Evolutionary conservation across 2,888 invertebrate genomes (phyloP).

Genomic region (Conus canariensis): DNA sequence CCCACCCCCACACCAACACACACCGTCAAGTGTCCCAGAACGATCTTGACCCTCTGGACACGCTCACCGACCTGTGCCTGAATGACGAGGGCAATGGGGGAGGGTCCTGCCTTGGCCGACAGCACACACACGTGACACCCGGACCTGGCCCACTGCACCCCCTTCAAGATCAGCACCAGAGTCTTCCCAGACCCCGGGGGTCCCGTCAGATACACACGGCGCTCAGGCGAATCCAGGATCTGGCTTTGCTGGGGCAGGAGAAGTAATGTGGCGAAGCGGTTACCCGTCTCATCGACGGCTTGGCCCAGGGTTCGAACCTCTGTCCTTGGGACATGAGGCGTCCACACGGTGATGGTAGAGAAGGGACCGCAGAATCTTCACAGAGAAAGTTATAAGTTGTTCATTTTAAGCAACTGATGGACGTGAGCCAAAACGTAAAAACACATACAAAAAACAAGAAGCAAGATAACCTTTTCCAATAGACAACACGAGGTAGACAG

Average conservation of each 20-base stretch:
- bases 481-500: too few species aligned
- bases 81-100: neutral
- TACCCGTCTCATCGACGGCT: neutral
- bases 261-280: neutral
- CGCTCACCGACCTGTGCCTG: neutral
- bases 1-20: too few species aligned
- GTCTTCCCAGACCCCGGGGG: conserved; percentile 15
- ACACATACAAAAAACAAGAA: too few species aligned
- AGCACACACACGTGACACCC: conserved; percentile 1
- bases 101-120: neutral
- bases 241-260: neutral
- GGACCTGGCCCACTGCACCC: neutral
- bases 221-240: neutral
- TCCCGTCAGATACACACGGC: neutral
- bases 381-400: too few species aligned
- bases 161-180: neutral
- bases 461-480: too few species aligned
- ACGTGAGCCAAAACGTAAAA: too few species aligned
- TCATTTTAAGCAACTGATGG: too few species aligned
- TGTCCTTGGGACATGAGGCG: neutral
- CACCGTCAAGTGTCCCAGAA: too few species aligned
- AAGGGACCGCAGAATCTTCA: conserved; percentile 10
- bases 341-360: conserved; percentile 17
- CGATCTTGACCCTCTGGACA: too few species aligned
- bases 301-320: conserved; percentile 27